Evolutionary conservation across 2,113 vertebrate species (phyloP), one percentile per base, ranked within the genome.

Genomic region (Boleophthalmus pectinirostris): DNA sequence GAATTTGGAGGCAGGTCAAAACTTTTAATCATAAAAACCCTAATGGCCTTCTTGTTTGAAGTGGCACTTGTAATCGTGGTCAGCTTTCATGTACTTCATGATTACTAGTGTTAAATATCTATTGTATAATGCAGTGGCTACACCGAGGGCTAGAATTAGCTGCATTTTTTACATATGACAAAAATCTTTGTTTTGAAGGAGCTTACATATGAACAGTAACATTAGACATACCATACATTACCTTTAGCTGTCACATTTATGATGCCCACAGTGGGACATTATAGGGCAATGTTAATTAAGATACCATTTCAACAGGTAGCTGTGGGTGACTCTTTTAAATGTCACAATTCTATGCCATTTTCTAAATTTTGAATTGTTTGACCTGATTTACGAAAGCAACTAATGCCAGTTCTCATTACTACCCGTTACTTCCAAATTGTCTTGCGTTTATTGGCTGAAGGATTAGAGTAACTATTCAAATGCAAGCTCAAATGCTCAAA

Each of bases 1-100:
- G 80, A 84, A 91, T 92, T 90, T 86, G 77, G 72, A 84, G 85
- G 85, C 86, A 92, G 89, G 92, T 91, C 87, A 89, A 84, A 91
- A 91, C 89, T 92, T 91, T 90, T 89, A 90, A 93, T 92, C 92
- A 93, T 86, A 87, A 82, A 89, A 89, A 87, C 85, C 75, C 82
- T 87, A 88, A 90, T 85, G 84, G 88, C 80, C 89, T 88, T 91
- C 79, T 92, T 75, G 69, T 90, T 84, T 89, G 66, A 80, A 94
- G 92, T 89, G 88, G 82, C 82, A 88, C 86, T 89, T 87, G 87
- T 86, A 82, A 91, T 81, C 78, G 76, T 88, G 86, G 87, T 89
- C 88, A 89, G 85, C 73, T 79, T 88, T 89, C 83, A 88, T 89
- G 81, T 81, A 83, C 88, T 91, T 84, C 63, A 91, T 85, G 84